These are phyloP conservation scores for Archips crataeganus DNA, from an alignment of 2,888 invertebrate species.

Conservation along the genomic window DNA sequence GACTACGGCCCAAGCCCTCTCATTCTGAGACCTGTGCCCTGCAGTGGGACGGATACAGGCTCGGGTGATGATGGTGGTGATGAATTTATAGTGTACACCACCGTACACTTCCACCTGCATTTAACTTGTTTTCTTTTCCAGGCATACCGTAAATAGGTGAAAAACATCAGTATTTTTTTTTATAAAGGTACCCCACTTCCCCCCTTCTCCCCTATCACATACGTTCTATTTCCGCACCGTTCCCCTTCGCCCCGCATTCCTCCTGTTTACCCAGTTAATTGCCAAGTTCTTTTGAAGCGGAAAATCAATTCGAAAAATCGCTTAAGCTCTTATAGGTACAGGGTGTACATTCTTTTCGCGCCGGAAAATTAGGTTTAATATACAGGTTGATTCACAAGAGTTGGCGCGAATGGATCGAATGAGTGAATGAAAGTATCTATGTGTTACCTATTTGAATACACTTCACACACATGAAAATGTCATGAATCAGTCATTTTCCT, in stretches of 20 bases:
- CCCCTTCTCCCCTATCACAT: constrained; percentile 4
- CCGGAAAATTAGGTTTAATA: constrained; percentile 16
- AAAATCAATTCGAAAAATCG: constrained; percentile 36
- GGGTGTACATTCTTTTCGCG: constrained; percentile 21
- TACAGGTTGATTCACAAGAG: too few species aligned
- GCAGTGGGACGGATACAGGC: too few species aligned
- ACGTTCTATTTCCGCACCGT: constrained; percentile 15
- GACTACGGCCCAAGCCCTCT: too few species aligned
- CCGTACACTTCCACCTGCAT: too few species aligned
- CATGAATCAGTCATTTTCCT: too few species aligned
- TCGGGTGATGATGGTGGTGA: too few species aligned
- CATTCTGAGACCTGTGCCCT: too few species aligned
- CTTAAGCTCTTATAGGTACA: constrained; percentile 24
- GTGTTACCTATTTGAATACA: too few species aligned
- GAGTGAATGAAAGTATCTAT: too few species aligned
- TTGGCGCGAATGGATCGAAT: too few species aligned
- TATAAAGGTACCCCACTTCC: constrained; percentile 8
- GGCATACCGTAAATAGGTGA: background rate
- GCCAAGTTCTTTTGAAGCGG: constrained; percentile 35
- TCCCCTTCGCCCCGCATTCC: constrained; percentile 5
- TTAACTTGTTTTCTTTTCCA: background rate
- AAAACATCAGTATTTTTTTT: background rate
- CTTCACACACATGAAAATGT: too few species aligned
- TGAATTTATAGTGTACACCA: too few species aligned
- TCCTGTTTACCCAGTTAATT: constrained; percentile 38